A percentile compares a stretch with the other conserved stretches of the same genome.
These are phyloP conservation scores for Lithophane leautieri DNA, from an alignment of 2,888 invertebrate species.

Conservation along the genomic window DNA sequence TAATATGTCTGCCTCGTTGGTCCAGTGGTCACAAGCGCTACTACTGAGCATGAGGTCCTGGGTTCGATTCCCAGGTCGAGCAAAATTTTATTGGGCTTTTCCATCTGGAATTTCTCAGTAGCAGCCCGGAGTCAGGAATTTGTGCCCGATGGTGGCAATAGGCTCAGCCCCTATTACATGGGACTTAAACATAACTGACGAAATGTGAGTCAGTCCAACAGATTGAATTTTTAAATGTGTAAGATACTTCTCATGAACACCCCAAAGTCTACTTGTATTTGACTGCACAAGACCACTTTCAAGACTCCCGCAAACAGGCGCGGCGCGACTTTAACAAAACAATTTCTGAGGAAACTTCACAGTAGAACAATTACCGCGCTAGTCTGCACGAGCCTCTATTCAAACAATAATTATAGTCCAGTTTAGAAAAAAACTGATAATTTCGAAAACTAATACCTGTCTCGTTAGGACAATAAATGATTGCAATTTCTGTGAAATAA, in stretches of 20 bases:
- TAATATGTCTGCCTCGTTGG: no score
- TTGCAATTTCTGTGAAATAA: constrained; percentile 11
- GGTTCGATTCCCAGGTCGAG: neutral
- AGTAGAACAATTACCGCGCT: no score
- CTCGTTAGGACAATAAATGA: neutral
- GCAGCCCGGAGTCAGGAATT: no score
- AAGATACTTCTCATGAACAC: neutral
- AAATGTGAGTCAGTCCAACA: neutral
- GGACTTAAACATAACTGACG: neutral
- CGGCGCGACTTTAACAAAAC: no score
- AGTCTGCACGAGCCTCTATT: neutral
- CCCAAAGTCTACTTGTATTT: neutral
- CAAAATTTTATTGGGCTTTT: neutral
- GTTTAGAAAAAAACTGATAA: no score
- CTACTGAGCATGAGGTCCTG: neutral
- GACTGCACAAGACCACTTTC: no score
- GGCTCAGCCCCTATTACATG: neutral
- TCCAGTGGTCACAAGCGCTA: no score
- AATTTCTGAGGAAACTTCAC: no score
- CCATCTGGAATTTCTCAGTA: neutral
- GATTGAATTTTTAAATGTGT: neutral
- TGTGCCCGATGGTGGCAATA: neutral
- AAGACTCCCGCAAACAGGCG: no score
- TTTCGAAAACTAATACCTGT: neutral
- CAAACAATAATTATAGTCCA: neutral